A percentile compares a stretch with the other conserved stretches of the same genome.
These are phyloP conservation scores for Prenolepis imparis DNA, from an alignment of 2,888 invertebrate genomes.

Conservation along the genomic window DNA sequence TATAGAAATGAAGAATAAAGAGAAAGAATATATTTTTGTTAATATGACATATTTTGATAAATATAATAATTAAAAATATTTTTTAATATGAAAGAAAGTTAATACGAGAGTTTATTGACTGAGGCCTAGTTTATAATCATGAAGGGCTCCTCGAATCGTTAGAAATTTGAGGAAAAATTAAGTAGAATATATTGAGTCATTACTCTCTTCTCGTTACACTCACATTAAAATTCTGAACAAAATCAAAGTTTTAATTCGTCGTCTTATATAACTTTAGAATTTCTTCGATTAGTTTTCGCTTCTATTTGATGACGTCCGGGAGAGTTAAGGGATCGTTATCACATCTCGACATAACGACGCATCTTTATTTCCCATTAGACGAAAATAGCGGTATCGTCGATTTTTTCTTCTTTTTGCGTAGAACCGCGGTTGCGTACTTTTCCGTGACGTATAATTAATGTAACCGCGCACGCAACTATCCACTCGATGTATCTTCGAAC, in stretches of 20 bases:
- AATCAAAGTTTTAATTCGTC: background rate
- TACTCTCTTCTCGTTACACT: background rate
- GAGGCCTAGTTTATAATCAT: background rate
- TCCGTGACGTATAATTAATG: conserved; percentile 14
- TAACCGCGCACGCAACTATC: conserved; percentile 5
- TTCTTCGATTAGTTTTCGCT: background rate
- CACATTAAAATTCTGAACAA: background rate
- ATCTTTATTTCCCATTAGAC: background rate
- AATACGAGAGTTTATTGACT: background rate
- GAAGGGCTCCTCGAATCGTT: background rate
- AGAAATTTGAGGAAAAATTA: conserved; percentile 3
- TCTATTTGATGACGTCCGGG: background rate
- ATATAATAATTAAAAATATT: background rate
- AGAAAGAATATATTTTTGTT: background rate
- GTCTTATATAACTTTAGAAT: background rate
- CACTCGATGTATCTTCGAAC: conserved; percentile 16
- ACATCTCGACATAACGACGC: background rate
- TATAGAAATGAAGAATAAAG: background rate
- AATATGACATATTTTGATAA: background rate
- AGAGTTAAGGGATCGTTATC: background rate
- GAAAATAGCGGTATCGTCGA: background rate
- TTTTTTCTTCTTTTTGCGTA: background rate
- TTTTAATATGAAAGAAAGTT: background rate
- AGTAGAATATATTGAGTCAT: background rate
- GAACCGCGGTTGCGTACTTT: background rate